Base-by-base conservation (phyloP, 1,140 invertebrate genomes). In the Thaumetopoea pityocampa region DNA sequence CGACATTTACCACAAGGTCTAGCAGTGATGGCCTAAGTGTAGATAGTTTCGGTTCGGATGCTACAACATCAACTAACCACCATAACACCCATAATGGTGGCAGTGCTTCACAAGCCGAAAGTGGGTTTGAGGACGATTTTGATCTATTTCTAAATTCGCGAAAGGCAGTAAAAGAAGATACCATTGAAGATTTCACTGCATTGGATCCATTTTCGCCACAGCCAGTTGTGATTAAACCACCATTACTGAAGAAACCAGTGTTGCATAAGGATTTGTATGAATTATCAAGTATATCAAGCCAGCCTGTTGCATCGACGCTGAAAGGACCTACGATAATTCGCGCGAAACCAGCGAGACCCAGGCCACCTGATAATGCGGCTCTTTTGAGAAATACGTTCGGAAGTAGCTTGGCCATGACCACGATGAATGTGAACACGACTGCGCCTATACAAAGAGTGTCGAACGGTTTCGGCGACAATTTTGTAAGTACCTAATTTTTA, bases 121-220 rank as follows among this genome's bases (percentile, higher is more conserved):
- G 91, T 81, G 91, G 89, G 12, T 92, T 92, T 57, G 91, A 92
- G 67, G 91, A 93, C 78, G 91, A 93, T 63, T 92, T 92, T 68
- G 90, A 91, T 56, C 86, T 90, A 9, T 88, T 87, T 19, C 68
- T 86, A 3, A 64, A 78, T 34, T 72, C 79, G 7, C 86, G 78
- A 33, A 87, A 85, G 55, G 71, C 77, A 0, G 45, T 81, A 2
- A 86, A 85, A 27, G 85, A 87, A 32, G 86, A 87, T 24, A 77
- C 81, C 7, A 61, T 87, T 1, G 86, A 88, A 54, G 81, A 77
- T 55, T 79, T 81, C 38, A 51, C 59, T 27, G 41, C 50, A 12
- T 48, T 78, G 18, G 85, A 86, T 72, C 85, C 83, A 22, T 86
- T 86, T 63, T 86, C 81, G 20, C 81, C 83, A 7, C 71, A 57